phyloP scores from a whole-genome alignment of 1,140 invertebrate species.

The Mylabris phalerata region DNA sequence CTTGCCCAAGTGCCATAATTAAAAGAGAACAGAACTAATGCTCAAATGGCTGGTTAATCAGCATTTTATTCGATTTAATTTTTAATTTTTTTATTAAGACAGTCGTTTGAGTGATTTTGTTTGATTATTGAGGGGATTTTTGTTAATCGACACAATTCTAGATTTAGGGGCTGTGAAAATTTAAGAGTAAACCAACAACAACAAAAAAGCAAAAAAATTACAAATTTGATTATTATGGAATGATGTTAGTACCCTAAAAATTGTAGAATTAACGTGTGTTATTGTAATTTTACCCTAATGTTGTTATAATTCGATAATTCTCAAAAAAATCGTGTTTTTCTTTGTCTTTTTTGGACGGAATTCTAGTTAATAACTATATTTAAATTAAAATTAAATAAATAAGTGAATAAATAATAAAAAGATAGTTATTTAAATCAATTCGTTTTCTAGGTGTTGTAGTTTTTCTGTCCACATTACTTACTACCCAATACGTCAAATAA shows the following conservation, averaged over 20 bases:
- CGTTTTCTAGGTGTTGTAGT: slow-evolving; percentile 30
- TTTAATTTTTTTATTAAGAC: not conserved
- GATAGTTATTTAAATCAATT: slow-evolving; percentile 27
- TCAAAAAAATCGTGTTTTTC: slow-evolving; percentile 20
- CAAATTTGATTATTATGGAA: not conserved
- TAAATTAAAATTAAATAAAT: slow-evolving; percentile 12
- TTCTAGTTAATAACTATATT: slow-evolving; percentile 4
- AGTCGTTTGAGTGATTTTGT: not conserved
- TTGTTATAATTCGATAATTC: slow-evolving; percentile 16
- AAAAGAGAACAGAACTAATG: too few relatives aligned
- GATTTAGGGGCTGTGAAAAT: slow-evolving; percentile 26
- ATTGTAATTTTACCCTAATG: slow-evolving; percentile 13
- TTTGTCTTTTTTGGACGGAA: not conserved
- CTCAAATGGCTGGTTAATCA: not conserved
- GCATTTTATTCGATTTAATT: not conserved
- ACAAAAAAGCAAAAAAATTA: not conserved
- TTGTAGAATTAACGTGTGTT: slow-evolving; percentile 1
- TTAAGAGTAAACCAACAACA: not conserved
- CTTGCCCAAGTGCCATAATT: too few relatives aligned
- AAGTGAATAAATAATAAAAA: slow-evolving; percentile 16
- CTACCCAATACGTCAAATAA: slow-evolving; percentile 22
- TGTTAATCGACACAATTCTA: not conserved
- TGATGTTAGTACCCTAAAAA: not conserved
- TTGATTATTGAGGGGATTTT: not conserved
- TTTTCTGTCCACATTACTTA: slow-evolving; percentile 30